A percentile compares a stretch with the other conserved stretches of the same genome.
Conservation (phyloP, 1,140 invertebrate genomes). For the Apis cerana region DNA sequence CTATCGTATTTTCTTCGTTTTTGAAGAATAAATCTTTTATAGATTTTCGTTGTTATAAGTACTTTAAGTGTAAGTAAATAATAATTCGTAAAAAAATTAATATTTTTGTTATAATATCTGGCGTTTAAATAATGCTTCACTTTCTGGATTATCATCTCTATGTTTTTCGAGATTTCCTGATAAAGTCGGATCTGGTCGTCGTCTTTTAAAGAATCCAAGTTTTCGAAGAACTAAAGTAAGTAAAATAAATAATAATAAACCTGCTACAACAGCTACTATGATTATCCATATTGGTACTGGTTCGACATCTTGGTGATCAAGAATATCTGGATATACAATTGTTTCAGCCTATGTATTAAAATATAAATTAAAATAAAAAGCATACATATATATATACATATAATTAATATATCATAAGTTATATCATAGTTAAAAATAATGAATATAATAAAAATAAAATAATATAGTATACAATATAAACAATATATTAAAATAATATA, state of each 20-base stretch:
- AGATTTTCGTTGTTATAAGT: conserved; percentile 18
- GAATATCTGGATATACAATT: conserved; percentile 89
- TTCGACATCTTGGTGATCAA: conserved; percentile 85
- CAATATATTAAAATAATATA: neutral
- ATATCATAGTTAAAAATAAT: conserved; percentile 4
- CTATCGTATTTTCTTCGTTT: neutral
- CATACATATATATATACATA: too few species aligned
- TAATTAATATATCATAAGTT: too few species aligned
- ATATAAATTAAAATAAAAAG: neutral
- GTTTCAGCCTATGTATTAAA: conserved; percentile 86
- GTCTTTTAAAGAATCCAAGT: conserved; percentile 94
- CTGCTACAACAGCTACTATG: conserved; percentile 89
- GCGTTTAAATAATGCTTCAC: conserved; percentile 78
- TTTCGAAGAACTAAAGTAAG: conserved; percentile 91
- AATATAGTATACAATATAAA: neutral
- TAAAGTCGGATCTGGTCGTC: conserved; percentile 89
- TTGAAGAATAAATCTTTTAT: neutral
- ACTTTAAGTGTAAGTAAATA: conserved; percentile 34
- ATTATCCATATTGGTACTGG: conserved; percentile 92
- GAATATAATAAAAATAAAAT: neutral
- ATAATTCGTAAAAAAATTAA: neutral
- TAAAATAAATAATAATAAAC: conserved; percentile 89
- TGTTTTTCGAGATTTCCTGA: conserved; percentile 92
- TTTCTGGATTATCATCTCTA: conserved; percentile 84
- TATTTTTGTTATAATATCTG: conserved; percentile 40